These are phyloP conservation scores for Anoplopoma fimbria DNA, from an alignment of 2,113 vertebrate genomes.

Conservation along the genomic window DNA sequence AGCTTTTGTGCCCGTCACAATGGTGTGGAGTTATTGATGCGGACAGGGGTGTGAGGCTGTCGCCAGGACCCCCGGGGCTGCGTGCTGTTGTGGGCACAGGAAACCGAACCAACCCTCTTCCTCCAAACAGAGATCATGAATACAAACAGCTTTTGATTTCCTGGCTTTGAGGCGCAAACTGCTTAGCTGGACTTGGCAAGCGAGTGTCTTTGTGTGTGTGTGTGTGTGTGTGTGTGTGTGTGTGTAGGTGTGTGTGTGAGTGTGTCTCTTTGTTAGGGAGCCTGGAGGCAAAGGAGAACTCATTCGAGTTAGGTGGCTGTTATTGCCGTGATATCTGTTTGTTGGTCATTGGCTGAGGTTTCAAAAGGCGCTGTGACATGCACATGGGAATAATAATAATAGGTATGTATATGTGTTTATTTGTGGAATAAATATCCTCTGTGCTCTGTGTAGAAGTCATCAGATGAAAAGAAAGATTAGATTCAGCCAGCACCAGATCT, in stretches of 20 bases:
- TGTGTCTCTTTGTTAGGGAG: conserved; percentile 21
- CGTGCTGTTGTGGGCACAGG: conserved; percentile 61
- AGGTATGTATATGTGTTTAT: background rate
- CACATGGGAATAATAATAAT: conserved; percentile 2
- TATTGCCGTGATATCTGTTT: conserved; percentile 24
- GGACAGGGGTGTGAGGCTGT: conserved; percentile 57
- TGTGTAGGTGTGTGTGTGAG: background rate
- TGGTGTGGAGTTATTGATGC: conserved; percentile 71
- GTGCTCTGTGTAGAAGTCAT: background rate
- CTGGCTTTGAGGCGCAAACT: conserved; percentile 62
- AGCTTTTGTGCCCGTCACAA: conserved; percentile 76
- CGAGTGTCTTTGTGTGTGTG: conserved; percentile 11
- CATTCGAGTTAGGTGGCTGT: conserved; percentile 40
- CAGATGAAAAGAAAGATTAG: conserved; percentile 26
- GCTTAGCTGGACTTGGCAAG: conserved; percentile 35
- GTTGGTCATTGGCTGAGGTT: conserved; percentile 13
- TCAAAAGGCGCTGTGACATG: conserved; percentile 11
- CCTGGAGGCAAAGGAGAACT: conserved; percentile 53
- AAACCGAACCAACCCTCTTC: conserved; percentile 55
- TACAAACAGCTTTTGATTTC: conserved; percentile 75
- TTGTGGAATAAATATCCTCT: background rate
- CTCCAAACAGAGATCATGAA: conserved; percentile 54
- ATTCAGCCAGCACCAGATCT: conserved; percentile 1
- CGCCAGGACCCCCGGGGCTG: conserved; percentile 54
- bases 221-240: conserved; percentile 20